phyloP scores from a whole-genome alignment of 2,888 invertebrate genomes.

The Dicyrtomina minuta region DNA sequence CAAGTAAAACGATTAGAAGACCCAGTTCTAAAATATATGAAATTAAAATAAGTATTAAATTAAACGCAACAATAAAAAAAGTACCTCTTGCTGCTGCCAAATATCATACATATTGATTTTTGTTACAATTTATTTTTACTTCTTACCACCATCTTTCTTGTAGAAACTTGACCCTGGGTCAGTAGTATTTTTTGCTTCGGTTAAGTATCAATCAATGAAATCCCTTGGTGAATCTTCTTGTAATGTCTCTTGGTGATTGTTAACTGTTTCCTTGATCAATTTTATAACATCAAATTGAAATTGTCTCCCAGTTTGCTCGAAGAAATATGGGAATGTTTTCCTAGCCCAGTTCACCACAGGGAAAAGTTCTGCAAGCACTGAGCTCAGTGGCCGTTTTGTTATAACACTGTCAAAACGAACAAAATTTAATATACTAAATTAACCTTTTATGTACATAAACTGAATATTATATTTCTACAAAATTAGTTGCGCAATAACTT shows the following conservation, averaged over 20 bases:
- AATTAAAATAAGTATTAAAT: too few species aligned
- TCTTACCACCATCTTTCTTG: conserved; percentile 34
- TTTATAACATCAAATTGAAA: conserved; percentile 30
- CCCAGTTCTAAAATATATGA: conserved; percentile 18
- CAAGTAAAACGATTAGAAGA: conserved; percentile 27
- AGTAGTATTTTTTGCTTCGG: conserved; percentile 39
- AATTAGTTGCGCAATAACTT: too few species aligned
- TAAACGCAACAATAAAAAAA: too few species aligned
- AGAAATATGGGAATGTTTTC: conserved; percentile 28
- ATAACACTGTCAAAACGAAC: conserved; percentile 17
- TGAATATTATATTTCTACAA: too few species aligned
- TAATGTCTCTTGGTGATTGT: conserved; percentile 42
- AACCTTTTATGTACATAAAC: too few species aligned
- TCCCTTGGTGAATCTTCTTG: conserved; percentile 42
- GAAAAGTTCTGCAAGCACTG: conserved; percentile 34
- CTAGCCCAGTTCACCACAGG: conserved; percentile 36
- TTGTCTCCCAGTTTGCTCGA: conserved; percentile 31
- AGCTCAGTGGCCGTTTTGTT: conserved; percentile 19
- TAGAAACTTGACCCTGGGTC: conserved; percentile 36
- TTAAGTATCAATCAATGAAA: conserved; percentile 50
- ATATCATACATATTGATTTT: too few species aligned
- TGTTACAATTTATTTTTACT: too few species aligned
- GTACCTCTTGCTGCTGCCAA: too few species aligned
- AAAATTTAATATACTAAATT: conserved; percentile 2
- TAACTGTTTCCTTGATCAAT: conserved; percentile 41